These are phyloP conservation scores for Petrolisthes cinctipes DNA, from an alignment of 2,888 invertebrate species.

Conservation along the genomic window DNA sequence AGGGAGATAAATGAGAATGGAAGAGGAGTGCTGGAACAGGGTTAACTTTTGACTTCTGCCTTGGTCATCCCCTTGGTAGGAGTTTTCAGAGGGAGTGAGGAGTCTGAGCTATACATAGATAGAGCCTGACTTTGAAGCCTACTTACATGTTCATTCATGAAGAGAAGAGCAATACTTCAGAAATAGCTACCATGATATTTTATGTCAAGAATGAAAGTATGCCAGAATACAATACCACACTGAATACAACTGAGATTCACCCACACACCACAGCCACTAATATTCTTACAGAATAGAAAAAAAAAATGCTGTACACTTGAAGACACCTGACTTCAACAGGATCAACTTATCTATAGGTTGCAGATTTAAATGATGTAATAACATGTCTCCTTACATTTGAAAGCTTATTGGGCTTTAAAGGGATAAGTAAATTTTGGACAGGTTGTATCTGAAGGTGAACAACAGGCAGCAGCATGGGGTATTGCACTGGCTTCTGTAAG, in stretches of 20 bases:
- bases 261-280: too few species aligned
- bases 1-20: not conserved
- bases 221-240: too few species aligned
- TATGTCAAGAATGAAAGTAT: too few species aligned
- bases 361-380: not conserved
- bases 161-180: too few species aligned
- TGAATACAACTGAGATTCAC: too few species aligned
- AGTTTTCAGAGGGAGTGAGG: too few species aligned
- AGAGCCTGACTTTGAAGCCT: too few species aligned
- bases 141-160: too few species aligned
- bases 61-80: too few species aligned
- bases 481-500: slow-evolving; percentile 43
- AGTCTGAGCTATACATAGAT: too few species aligned
- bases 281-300: not conserved
- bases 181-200: too few species aligned
- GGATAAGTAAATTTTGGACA: not conserved
- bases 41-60: too few species aligned
- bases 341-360: not conserved
- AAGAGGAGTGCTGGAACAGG: not conserved
- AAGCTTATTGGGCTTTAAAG: not conserved
- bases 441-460: not conserved
- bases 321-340: not conserved
- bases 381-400: not conserved
- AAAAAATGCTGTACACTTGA: not conserved
- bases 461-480: slow-evolving; percentile 18